Evolutionary conservation across 2,113 vertebrate species (phyloP), one percentile per base, ranked within the genome.

Genomic region (Mormyrus lacerda): DNA sequence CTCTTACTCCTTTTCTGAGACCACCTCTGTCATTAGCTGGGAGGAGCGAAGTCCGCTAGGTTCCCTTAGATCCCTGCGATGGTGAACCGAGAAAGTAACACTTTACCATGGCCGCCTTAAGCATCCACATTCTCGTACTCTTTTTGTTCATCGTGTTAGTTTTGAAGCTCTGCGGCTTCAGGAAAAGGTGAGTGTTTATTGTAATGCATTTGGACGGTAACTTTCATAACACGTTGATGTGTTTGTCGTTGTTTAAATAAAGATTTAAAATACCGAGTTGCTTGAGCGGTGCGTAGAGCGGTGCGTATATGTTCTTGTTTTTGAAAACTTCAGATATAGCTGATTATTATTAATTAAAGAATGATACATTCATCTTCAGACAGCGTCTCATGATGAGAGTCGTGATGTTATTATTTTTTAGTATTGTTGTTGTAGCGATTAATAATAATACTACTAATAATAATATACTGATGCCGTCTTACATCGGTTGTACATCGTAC

Each of bases 131-230:
- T n/a, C 2, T 44, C 47, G 1, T 27, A 5, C 31, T 82, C 53
- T 53, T 82, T 17, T n/a, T 89, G 15, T 89, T 47, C 73, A 17
- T 44, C 27, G 13, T 89, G 39, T 6, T 89, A 31, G 5, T 65
- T 48, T 89, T 48, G 73, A 31, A 42, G 73, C n/a, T 89, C 17
- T 55, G 73, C 31, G 73, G 48, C 9, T 42, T 79, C 35, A 89
- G 88, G 35, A 89, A 15, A 82, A 89, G 88, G 88, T 89, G 65
- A 55, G 88, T 50, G 58, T 13, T 69, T 44, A 45, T 45, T 61
- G 2, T 31, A 42, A n/a, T 19, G 13, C 31, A 27, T 13, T 44
- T 19, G 31, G 47, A 58, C 17, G 61, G 11, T 3, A 6, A 88
- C 24, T 17, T 79, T 79, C 17, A 19, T 42, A 31, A 10, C n/a